A percentile compares a stretch with the other conserved stretches of the same genome.
These are phyloP conservation scores for Drepana falcataria DNA, from an alignment of 2,888 invertebrate genomes.

Conservation along the genomic window DNA sequence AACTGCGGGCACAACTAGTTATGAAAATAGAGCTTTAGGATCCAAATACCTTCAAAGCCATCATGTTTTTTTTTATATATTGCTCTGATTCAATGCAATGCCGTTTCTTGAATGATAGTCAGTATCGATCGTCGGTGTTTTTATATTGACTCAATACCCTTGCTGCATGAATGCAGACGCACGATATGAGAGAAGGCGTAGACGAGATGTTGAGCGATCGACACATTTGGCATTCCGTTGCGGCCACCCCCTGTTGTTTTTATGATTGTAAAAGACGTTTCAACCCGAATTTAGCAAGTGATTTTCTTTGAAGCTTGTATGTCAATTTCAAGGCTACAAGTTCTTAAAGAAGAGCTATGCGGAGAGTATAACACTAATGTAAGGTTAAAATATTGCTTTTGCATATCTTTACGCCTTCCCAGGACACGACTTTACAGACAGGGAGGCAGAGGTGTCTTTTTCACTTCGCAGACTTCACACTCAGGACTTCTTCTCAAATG, in stretches of 20 bases:
- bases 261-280: constrained; percentile 31
- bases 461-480: too few species aligned
- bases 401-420: too few species aligned
- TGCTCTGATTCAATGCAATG: constrained; percentile 18
- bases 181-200: constrained; percentile 34
- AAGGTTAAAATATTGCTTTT: too few species aligned
- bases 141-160: constrained; percentile 42
- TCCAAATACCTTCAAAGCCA: constrained; percentile 29
- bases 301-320: constrained; percentile 20
- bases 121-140: constrained; percentile 30
- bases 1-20: too few species aligned
- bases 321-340: constrained; percentile 13
- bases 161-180: constrained; percentile 25
- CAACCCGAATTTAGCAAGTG: constrained; percentile 20
- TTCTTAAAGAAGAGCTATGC: too few species aligned
- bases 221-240: constrained; percentile 32
- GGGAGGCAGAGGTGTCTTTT: too few species aligned
- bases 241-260: constrained; percentile 41
- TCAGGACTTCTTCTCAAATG: too few species aligned
- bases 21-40: background rate
- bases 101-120: constrained; percentile 37
- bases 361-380: too few species aligned
- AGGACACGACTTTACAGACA: too few species aligned
- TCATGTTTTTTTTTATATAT: constrained; percentile 16
- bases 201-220: constrained; percentile 22